phyloP scores from a whole-genome alignment of 23 tunicate species.

The Botrylloides violaceus region DNA sequence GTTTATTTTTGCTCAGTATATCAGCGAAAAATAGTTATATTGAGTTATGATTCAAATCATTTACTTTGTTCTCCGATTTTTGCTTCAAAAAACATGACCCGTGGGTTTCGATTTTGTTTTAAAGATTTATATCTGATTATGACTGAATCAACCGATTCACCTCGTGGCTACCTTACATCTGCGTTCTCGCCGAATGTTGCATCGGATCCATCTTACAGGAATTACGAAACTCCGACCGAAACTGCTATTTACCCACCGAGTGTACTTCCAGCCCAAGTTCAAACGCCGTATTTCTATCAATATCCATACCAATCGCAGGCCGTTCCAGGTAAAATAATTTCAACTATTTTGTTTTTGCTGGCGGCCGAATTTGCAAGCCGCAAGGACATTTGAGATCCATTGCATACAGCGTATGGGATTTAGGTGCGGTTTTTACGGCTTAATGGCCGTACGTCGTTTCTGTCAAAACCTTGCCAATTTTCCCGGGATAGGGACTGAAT shows the following conservation, averaged over 20 bases:
- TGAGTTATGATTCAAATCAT: too few species aligned
- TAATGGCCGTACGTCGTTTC: too few species aligned
- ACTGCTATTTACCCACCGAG: slow-evolving; percentile 4
- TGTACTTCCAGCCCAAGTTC: not conserved
- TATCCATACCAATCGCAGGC: slow-evolving; percentile 8
- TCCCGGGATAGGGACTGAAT: too few species aligned
- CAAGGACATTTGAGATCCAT: too few species aligned
- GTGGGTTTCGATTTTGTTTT: not conserved
- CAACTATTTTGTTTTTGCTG: not conserved
- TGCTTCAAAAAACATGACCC: too few species aligned
- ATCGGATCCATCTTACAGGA: not conserved
- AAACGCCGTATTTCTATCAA: slow-evolving; percentile 16
- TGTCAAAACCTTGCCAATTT: too few species aligned
- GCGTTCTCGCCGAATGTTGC: slow-evolving; percentile 7
- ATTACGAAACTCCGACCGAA: not conserved
- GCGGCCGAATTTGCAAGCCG: too few species aligned
- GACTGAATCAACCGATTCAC: slow-evolving; percentile 13
- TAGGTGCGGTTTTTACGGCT: too few species aligned
- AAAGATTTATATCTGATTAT: not conserved
- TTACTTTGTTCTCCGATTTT: too few species aligned
- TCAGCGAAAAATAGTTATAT: too few species aligned
- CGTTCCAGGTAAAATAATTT: slow-evolving; percentile 3
- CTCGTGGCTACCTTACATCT: not conserved
- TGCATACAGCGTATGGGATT: too few species aligned
- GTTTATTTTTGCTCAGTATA: too few species aligned